These are phyloP conservation scores for Corythoichthys intestinalis DNA, from an alignment of 2,113 vertebrate genomes.

Conservation along the genomic window DNA sequence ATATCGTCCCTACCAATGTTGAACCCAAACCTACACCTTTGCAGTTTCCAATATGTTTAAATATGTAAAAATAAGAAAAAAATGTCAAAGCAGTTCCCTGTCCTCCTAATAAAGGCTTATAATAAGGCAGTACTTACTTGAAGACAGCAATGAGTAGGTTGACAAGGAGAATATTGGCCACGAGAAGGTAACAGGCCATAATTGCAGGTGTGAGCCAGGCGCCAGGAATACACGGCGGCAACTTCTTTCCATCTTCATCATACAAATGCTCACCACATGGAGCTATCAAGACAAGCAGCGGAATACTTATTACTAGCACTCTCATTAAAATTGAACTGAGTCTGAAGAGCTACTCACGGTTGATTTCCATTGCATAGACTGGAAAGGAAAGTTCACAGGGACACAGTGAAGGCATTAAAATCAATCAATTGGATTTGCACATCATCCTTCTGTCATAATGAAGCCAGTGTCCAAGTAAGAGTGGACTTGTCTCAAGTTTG, in stretches of 20 bases:
- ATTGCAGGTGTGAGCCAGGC: constrained; percentile 97
- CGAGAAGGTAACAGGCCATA: constrained; percentile 97
- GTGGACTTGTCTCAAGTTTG: background rate
- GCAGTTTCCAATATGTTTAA: no score
- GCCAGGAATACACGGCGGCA: constrained; percentile 94
- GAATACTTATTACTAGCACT: background rate
- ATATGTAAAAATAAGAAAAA: no score
- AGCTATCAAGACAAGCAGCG: constrained; percentile 68
- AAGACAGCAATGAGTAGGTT: constrained; percentile 97
- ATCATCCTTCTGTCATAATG: constrained; percentile 49
- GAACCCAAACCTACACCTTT: no score
- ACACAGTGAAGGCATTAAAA: constrained; percentile 55
- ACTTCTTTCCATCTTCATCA: constrained; percentile 93
- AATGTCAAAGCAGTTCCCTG: no score
- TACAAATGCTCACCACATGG: constrained; percentile 96
- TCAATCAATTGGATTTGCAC: constrained; percentile 8
- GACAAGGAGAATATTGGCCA: constrained; percentile 96
- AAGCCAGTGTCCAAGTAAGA: constrained; percentile 28
- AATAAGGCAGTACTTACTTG: constrained; percentile 76
- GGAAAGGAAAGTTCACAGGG: constrained; percentile 38
- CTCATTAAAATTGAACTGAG: constrained; percentile 7
- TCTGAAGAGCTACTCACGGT: constrained; percentile 82
- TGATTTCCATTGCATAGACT: constrained; percentile 99
- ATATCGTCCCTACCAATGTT: no score
- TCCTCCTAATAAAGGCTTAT: no score